These are phyloP conservation scores for Odontothrips loti DNA, from an alignment of 2,888 invertebrate species.

Conservation along the genomic window DNA sequence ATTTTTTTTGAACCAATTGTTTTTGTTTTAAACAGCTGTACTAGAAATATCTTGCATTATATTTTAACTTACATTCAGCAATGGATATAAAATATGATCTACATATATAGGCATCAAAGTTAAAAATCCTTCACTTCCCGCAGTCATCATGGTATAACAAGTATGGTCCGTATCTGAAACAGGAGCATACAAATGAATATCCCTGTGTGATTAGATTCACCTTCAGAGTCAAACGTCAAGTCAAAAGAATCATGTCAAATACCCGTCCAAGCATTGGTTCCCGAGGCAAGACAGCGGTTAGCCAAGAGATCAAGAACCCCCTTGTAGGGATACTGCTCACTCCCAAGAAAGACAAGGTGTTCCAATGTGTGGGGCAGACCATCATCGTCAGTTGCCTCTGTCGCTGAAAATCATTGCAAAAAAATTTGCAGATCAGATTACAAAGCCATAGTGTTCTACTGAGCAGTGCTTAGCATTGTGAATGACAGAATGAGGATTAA, in stretches of 20 bases:
- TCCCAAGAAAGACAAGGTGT: conserved; percentile 86
- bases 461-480: neutral
- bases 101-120: conserved; percentile 85
- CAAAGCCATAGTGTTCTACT: neutral
- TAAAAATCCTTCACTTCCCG: conserved; percentile 80
- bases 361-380: conserved; percentile 90
- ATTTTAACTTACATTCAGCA: conserved; percentile 56
- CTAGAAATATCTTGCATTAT: neutral
- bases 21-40: conserved; percentile 9
- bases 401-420: conserved; percentile 56
- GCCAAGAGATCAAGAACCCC: conserved; percentile 84
- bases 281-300: conserved; percentile 83
- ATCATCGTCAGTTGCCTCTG: conserved; percentile 87
- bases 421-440: neutral
- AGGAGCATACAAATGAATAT: conserved; percentile 13
- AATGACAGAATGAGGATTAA: neutral
- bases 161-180: conserved; percentile 70
- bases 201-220: neutral
- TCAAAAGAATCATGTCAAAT: conserved; percentile 32
- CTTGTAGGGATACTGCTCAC: conserved; percentile 83
- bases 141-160: conserved; percentile 83
- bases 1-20: conserved; percentile 22
- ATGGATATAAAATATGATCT: conserved; percentile 83
- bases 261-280: conserved; percentile 88
- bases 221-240: neutral